A percentile compares a stretch with the other conserved stretches of the same genome.
Evolutionary conservation across 2,797 vertebrate species (phyloP).

Genomic region (Sebastes diploproa): DNA sequence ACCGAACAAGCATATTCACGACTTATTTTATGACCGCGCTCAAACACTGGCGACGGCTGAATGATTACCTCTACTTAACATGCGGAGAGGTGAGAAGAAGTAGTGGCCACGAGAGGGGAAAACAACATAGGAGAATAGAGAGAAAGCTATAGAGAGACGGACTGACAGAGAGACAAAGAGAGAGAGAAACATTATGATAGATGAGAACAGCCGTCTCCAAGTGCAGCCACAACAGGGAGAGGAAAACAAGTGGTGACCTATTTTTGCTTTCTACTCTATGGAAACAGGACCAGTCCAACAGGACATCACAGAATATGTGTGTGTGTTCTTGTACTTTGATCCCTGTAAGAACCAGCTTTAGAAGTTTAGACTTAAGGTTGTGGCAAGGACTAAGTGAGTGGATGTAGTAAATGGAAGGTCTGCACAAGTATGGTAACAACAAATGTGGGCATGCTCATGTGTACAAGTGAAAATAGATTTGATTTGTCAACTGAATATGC

Average conservation of each 20-base stretch:
- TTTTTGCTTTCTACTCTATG: slow-evolving; percentile 51
- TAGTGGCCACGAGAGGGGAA: not conserved
- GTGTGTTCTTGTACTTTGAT: not conserved
- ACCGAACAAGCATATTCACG: not conserved
- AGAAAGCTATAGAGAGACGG: not conserved
- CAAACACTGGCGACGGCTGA: slow-evolving; percentile 2
- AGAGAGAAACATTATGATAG: slow-evolving; percentile 25
- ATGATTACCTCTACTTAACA: slow-evolving; percentile 24
- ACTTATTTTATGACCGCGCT: slow-evolving; percentile 9
- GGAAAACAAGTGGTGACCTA: slow-evolving; percentile 67
- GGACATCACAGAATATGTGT: slow-evolving; percentile 22
- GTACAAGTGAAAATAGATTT: not conserved
- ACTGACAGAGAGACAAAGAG: not conserved
- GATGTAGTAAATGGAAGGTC: not conserved
- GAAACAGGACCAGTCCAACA: slow-evolving; percentile 60
- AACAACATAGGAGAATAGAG: not conserved
- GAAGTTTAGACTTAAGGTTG: not conserved
- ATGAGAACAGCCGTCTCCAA: slow-evolving; percentile 46
- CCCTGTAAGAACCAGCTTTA: not conserved
- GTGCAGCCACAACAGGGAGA: slow-evolving; percentile 36
- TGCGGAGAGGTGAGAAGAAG: slow-evolving; percentile 5
- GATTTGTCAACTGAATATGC: not conserved
- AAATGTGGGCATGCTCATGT: not conserved
- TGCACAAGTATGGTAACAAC: not conserved
- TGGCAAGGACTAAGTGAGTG: not conserved